Evolutionary conservation across 2,113 vertebrate species (phyloP).

Genomic region (Callipepla squamata): DNA sequence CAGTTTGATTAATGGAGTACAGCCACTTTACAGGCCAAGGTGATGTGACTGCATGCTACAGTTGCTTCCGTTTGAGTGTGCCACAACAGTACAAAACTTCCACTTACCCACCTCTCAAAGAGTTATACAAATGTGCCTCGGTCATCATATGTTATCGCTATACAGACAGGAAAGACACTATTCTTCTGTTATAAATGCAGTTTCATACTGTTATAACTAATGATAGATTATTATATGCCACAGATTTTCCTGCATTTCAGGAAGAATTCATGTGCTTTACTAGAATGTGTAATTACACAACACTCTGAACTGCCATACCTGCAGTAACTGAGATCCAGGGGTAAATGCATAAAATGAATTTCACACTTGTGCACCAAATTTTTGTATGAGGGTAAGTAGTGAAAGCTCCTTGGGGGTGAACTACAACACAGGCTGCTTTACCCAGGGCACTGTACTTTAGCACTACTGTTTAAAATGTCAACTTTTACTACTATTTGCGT

Average conservation of each 20-base stretch:
- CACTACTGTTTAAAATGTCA: background rate
- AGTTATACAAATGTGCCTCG: background rate
- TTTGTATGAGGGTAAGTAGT: constrained; percentile 13
- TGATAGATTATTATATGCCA: background rate
- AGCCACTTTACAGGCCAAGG: background rate
- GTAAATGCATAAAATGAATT: constrained; percentile 5
- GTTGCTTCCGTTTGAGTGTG: background rate
- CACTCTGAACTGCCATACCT: background rate
- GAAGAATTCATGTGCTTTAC: background rate
- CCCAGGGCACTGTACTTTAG: background rate
- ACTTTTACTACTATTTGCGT: background rate
- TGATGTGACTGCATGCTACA: background rate
- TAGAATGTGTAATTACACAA: background rate
- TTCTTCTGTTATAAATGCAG: background rate
- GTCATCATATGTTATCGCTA: background rate
- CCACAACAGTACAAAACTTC: background rate
- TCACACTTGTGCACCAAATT: background rate
- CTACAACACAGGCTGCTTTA: background rate
- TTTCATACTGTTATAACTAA: background rate
- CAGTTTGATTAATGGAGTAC: background rate
- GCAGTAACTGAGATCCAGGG: background rate
- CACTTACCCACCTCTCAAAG: background rate
- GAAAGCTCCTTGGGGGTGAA: background rate
- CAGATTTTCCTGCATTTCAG: background rate
- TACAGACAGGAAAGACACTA: background rate